Evolutionary conservation across 2,888 invertebrate genomes (phyloP).

Genomic region (Patella caerulea): DNA sequence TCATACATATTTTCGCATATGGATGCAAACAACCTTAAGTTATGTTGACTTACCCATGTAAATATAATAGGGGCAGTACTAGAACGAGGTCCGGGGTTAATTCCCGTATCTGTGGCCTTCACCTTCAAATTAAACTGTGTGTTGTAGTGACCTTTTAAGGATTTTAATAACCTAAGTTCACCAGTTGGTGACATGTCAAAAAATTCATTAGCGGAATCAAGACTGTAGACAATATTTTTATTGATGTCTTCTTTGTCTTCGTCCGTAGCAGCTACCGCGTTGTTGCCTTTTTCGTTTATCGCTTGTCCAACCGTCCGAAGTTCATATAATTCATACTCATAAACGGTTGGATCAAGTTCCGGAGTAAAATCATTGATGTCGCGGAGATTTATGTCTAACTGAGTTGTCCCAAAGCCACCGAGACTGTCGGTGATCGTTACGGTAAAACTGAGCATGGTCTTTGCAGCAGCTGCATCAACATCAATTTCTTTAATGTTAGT

Average conservation of each 20-base stretch:
- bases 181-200: neutral
- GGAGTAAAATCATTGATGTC: neutral
- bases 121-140: neutral
- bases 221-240: conserved; percentile 8
- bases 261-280: neutral
- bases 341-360: neutral
- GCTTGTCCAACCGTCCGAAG: neutral
- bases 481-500: conserved; percentile 4
- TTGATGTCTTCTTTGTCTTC: neutral
- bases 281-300: neutral
- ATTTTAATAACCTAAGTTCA: neutral
- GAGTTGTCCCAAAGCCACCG: neutral
- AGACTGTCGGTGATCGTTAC: neutral
- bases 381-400: neutral
- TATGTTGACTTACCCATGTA: neutral
- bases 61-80: neutral
- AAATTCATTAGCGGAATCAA: neutral
- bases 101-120: conserved; percentile 1
- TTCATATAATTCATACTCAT: neutral
- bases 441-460: neutral
- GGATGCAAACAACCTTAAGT: no score
- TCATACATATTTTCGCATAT: no score
- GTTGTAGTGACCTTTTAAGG: neutral
- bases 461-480: neutral
- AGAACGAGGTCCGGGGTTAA: neutral